Percentiles rank a stretch among this genome's conserved stretches.
Conservation (phyloP, 2,888 invertebrate species). For the Agrochola lychnidis region DNA sequence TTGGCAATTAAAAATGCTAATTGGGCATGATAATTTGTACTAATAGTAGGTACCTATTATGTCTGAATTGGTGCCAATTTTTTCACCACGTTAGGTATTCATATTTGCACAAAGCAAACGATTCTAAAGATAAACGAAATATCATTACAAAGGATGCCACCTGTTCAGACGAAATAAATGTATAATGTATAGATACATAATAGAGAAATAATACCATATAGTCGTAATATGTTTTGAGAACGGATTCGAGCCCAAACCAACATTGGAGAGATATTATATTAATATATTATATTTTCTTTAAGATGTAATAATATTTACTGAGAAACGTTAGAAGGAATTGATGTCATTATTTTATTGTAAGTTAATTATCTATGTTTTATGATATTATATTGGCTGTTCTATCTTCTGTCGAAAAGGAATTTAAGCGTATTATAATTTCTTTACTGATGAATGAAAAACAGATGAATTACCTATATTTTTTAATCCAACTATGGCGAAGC, state of each 20-base stretch:
- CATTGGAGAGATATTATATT: slow-evolving; percentile 25
- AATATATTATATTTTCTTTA: slow-evolving; percentile 30
- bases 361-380: neutral
- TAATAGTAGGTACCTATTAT: neutral
- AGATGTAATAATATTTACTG: slow-evolving; percentile 39
- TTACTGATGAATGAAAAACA: no score
- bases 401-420: neutral
- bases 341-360: slow-evolving; percentile 21
- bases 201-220: slow-evolving; percentile 37
- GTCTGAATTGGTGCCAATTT: neutral
- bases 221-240: slow-evolving; percentile 31
- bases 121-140: slow-evolving; percentile 20
- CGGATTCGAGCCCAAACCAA: slow-evolving; percentile 36
- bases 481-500: no score
- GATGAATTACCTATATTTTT: neutral
- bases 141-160: slow-evolving; percentile 21
- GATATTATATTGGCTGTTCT: neutral
- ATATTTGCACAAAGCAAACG: neutral
- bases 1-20: neutral
- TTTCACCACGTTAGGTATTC: neutral
- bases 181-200: slow-evolving; percentile 29
- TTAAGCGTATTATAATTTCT: neutral
- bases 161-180: slow-evolving; percentile 29
- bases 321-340: slow-evolving; percentile 12
- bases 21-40: neutral